These are phyloP conservation scores for Syngnathus floridae DNA, from an alignment of 2,113 vertebrate species.

Conservation along the genomic window DNA sequence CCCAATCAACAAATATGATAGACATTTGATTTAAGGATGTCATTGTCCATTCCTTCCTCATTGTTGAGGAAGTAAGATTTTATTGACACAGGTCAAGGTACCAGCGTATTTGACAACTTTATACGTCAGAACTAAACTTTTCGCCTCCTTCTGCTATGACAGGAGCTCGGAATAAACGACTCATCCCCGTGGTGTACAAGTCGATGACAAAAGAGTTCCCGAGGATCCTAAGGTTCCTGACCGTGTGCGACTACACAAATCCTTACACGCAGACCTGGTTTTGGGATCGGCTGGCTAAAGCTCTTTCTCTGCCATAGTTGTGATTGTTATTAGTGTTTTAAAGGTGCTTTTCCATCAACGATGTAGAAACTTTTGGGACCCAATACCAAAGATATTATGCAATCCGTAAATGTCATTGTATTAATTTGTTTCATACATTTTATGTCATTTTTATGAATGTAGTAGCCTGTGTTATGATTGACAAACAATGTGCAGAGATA, in stretches of 20 bases:
- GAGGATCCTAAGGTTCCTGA: slow-evolving; percentile 91
- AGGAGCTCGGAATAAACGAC: slow-evolving; percentile 85
- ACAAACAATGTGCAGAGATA: neutral
- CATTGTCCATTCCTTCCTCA: too few relatives aligned
- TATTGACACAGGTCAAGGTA: too few relatives aligned
- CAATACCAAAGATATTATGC: neutral
- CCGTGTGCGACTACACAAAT: slow-evolving; percentile 90
- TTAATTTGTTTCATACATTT: neutral
- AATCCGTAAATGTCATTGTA: neutral
- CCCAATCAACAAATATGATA: too few relatives aligned
- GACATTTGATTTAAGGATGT: too few relatives aligned
- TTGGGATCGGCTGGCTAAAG: slow-evolving; percentile 87
- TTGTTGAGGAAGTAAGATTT: too few relatives aligned
- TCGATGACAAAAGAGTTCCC: slow-evolving; percentile 86
- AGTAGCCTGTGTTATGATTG: neutral
- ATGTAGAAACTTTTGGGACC: neutral
- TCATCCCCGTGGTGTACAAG: slow-evolving; percentile 93
- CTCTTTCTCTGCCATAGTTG: slow-evolving; percentile 75
- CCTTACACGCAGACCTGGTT: slow-evolving; percentile 90
- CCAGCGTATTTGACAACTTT: neutral
- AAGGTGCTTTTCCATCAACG: neutral
- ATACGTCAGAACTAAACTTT: neutral
- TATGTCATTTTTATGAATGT: neutral
- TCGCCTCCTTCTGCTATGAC: neutral
- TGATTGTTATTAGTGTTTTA: neutral